These are phyloP conservation scores for Thermophis baileyi DNA, from an alignment of 2,113 vertebrate species.

Conservation along the genomic window DNA sequence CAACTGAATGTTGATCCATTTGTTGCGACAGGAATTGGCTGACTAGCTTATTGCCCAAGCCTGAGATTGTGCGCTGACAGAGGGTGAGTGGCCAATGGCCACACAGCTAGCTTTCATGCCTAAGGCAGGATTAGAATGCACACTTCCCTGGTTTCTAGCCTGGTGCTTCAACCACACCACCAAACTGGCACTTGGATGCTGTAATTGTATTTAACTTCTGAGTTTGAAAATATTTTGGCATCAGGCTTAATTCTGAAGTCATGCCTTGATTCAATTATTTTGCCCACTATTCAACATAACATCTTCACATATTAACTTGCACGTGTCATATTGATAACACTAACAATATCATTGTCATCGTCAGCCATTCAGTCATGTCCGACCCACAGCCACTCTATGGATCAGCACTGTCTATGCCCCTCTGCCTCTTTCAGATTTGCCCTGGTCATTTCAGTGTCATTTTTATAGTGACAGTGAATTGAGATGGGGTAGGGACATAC, in stretches of 20 bases:
- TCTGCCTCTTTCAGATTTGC: background rate
- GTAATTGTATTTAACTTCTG: constrained; percentile 11
- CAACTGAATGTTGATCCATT: background rate
- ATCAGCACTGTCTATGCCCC: background rate
- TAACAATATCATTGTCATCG: background rate
- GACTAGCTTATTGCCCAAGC: background rate
- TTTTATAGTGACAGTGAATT: background rate
- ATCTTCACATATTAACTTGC: background rate
- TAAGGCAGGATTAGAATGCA: background rate
- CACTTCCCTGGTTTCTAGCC: background rate
- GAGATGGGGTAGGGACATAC: too few relatives aligned
- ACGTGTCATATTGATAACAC: background rate
- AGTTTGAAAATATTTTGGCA: constrained; percentile 32
- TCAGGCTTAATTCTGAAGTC: constrained; percentile 9
- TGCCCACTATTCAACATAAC: background rate
- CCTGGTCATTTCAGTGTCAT: background rate
- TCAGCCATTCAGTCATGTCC: background rate
- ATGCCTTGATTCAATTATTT: constrained; percentile 34
- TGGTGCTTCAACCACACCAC: background rate
- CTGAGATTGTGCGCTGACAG: background rate
- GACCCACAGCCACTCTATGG: background rate
- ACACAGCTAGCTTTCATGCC: background rate
- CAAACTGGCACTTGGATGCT: background rate
- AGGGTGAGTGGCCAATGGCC: background rate
- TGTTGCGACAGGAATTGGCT: background rate